Conservation (phyloP, 2,113 vertebrate species). For the Gnathonemus echidnorhynchus region DNA sequence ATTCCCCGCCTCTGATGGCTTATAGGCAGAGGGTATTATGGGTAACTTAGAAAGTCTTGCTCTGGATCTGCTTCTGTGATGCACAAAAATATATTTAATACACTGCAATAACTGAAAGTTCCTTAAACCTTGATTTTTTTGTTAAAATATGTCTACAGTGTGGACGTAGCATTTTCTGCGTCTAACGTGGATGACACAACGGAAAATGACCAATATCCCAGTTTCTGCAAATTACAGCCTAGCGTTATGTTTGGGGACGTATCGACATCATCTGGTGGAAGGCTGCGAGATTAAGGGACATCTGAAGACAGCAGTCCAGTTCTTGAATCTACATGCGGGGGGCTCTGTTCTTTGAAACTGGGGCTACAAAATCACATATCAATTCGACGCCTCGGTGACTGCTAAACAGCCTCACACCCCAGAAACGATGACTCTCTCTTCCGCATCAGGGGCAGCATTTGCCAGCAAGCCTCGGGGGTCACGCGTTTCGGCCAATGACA, state of each 20-base stretch:
- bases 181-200: too few species aligned
- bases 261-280: neutral
- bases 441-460: neutral
- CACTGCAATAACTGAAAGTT: neutral
- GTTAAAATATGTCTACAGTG: neutral
- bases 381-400: neutral
- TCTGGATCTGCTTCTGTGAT: neutral
- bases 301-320: neutral
- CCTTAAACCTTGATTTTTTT: neutral
- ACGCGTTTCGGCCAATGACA: neutral
- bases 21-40: neutral
- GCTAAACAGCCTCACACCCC: neutral
- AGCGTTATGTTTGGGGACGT: neutral
- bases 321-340: neutral
- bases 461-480: neutral
- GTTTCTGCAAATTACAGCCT: neutral
- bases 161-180: neutral
- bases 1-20: neutral
- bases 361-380: neutral
- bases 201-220: neutral
- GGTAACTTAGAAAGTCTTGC: neutral
- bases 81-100: neutral
- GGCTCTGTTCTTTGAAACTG: neutral
- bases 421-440: neutral
- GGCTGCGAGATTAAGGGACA: neutral